Percentiles rank a stretch among this genome's conserved stretches.
Conservation (phyloP, 2,797 vertebrate genomes). For the Hapalemur alaotrensis region DNA sequence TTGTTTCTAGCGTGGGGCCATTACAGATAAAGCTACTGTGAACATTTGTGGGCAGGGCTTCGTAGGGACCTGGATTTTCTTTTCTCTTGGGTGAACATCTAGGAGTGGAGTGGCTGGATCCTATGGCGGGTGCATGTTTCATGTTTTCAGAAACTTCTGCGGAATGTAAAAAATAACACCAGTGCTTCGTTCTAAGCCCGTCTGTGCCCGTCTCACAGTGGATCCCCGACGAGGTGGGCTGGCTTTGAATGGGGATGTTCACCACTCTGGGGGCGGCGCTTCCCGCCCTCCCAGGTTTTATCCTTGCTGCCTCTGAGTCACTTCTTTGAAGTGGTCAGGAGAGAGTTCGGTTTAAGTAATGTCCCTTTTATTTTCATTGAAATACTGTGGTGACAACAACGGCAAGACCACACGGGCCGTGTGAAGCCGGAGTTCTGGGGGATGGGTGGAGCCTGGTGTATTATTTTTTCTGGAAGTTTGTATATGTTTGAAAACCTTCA, state of each 20-base stretch:
- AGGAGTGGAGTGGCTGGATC: background rate
- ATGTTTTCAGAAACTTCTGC: background rate
- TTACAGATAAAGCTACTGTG: background rate
- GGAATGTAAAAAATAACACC: background rate
- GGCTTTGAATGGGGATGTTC: background rate
- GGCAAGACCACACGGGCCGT: fast-evolving
- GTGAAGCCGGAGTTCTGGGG: background rate
- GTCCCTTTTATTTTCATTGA: background rate
- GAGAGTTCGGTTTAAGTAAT: background rate
- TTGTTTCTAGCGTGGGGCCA: background rate
- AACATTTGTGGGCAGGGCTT: background rate
- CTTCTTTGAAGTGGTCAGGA: background rate
- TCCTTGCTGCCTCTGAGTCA: background rate
- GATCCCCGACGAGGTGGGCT: background rate
- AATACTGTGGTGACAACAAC: background rate
- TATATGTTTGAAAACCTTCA: background rate
- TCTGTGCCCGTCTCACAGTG: too few species aligned
- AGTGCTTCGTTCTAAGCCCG: background rate
- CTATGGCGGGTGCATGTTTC: background rate
- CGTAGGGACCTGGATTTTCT: background rate
- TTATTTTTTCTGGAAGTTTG: background rate
- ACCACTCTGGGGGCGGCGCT: fast-evolving
- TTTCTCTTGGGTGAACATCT: background rate
- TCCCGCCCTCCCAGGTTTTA: background rate
- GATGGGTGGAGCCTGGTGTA: background rate